Conservation (phyloP, 2,113 vertebrate genomes). For the Turdus rufiventris region DNA sequence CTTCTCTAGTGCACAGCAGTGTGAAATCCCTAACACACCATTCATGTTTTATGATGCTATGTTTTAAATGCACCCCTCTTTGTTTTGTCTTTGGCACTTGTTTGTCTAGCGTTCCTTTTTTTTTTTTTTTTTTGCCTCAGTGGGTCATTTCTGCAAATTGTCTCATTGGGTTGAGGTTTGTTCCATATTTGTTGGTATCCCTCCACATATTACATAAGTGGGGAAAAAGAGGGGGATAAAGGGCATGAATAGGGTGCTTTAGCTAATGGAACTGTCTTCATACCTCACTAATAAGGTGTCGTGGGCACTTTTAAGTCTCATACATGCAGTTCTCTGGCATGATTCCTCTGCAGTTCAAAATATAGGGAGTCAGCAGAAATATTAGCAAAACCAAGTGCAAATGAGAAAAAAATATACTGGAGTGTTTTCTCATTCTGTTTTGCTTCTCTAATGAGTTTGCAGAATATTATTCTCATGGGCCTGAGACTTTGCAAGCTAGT, state of each 20-base stretch:
- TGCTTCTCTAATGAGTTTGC: neutral
- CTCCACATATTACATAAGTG: neutral
- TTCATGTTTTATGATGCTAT: neutral
- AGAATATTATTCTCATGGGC: neutral
- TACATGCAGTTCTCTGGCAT: neutral
- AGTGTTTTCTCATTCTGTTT: neutral
- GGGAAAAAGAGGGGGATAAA: neutral
- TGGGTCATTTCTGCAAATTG: neutral
- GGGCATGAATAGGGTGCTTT: neutral
- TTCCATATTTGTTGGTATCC: neutral
- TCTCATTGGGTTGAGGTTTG: slow-evolving; percentile 31
- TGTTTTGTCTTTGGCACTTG: neutral
- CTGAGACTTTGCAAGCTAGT: neutral
- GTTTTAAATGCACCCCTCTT: neutral
- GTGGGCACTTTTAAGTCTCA: neutral
- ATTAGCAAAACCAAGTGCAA: neutral
- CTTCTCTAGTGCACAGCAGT: neutral
- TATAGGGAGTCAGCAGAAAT: slow-evolving; percentile 4
- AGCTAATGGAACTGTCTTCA: neutral
- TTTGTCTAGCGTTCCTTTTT: slow-evolving; percentile 6
- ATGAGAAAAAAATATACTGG: neutral
- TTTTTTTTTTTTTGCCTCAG: slow-evolving; percentile 29
- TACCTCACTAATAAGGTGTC: slow-evolving; percentile 45
- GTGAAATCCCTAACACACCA: neutral
- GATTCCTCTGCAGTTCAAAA: slow-evolving; percentile 14